Evolutionary conservation across 2,797 vertebrate species (phyloP).

Genomic region (Xenentodon cancila): DNA sequence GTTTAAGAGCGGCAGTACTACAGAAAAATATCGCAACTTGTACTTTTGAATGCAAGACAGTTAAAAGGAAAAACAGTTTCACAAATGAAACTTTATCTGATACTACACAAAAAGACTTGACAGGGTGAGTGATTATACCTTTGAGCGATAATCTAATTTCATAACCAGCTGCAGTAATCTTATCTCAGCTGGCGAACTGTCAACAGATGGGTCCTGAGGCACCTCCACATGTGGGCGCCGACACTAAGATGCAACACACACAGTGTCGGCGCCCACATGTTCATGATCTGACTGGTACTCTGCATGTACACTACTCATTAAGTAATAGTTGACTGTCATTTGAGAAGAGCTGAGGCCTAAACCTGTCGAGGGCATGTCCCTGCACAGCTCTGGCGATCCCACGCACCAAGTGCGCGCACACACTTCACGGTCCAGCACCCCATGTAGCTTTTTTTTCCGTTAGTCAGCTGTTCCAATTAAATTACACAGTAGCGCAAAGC

Average conservation of each 20-base stretch:
- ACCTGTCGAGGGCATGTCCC: slow-evolving; percentile 30
- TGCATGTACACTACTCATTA: slow-evolving; percentile 26
- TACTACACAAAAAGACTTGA: no score
- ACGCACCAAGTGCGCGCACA: slow-evolving; percentile 11
- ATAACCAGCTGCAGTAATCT: neutral
- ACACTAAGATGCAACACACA: no score
- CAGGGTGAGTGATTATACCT: no score
- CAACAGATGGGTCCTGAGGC: no score
- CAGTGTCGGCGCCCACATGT: neutral
- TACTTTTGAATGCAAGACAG: no score
- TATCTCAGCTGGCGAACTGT: no score
- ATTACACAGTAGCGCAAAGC: slow-evolving; percentile 56
- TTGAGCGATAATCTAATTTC: neutral
- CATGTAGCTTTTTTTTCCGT: slow-evolving; percentile 47
- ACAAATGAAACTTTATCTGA: no score
- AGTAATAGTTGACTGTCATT: slow-evolving; percentile 50
- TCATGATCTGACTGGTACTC: neutral
- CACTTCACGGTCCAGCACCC: slow-evolving; percentile 52
- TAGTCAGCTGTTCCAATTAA: slow-evolving; percentile 75
- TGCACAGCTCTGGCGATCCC: slow-evolving; percentile 12
- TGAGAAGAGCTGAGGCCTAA: slow-evolving; percentile 53
- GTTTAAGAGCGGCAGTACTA: no score
- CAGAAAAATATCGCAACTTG: no score
- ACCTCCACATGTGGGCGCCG: no score
- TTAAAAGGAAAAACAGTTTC: no score